Evolutionary conservation across 2,888 invertebrate species (phyloP), one percentile per base, ranked within the genome.

Genomic region (Trisateles emortualis): DNA sequence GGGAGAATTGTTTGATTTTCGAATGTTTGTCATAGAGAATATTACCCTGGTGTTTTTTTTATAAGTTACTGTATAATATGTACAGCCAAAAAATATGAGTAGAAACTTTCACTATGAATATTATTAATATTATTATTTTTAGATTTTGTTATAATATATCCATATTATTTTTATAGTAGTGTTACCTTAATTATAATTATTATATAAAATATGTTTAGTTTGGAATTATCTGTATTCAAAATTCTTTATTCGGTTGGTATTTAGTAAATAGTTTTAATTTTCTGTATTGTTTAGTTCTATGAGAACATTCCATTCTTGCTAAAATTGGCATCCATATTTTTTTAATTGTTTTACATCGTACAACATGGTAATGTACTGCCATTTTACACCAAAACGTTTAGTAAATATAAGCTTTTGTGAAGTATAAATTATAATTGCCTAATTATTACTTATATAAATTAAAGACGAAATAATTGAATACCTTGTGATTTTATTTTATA

Each of bases 301-400:
- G 45, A 14, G 36, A 48, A 59, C 57, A 68, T 65, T 68, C 62
- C 64, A 52, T 29, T 47, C 32, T 45, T 22, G 11, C 3, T 22
- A 22, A 9, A 9, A 5, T 36, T 16, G 2, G 11, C 14, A 10
- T 40, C n/a, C 22, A 33, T 6, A 14, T 16, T 6, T 30, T 30
- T 29, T 44, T 13, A 16, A 22, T 13, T 17, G 22, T 13, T 13
- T 46, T 41, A 43, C 24, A 6, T 22, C 40, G 40, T 59, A 62
- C 49, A 61, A 55, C 40, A 47, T 63, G 54, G 55, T 65, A 59
- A 65, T 40, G 43, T 56, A 72, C 69, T 76, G 78, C 78, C 78
- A 78, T 78, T 76, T 64, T 69, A 64, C 59, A 77, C 76, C 78
- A 78, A 77, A 78, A 58, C 52, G 36, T 58, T 56, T 65, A 46